These are phyloP conservation scores for Rhinogobio ventralis DNA, from an alignment of 2,797 vertebrate genomes.

Conservation along the genomic window DNA sequence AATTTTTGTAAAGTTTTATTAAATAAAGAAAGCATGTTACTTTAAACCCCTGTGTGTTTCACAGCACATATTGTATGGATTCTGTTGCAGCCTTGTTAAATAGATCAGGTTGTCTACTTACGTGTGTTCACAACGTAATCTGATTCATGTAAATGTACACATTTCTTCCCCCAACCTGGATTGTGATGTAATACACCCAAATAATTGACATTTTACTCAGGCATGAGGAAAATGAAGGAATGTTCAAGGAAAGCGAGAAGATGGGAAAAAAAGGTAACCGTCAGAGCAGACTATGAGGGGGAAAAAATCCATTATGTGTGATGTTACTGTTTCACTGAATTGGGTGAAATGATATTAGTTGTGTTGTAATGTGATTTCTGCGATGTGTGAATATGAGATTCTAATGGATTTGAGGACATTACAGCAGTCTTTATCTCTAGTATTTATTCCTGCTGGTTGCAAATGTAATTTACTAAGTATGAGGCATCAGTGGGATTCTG, in stretches of 20 bases:
- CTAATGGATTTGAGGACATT: slow-evolving; percentile 84
- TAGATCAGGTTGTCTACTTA: slow-evolving; percentile 1
- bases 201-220: slow-evolving; percentile 3
- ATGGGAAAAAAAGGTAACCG: slow-evolving; percentile 26
- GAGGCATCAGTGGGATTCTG: slow-evolving; percentile 67
- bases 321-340: slow-evolving; percentile 77
- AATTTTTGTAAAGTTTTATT: not conserved
- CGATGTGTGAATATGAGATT: slow-evolving; percentile 85
- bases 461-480: slow-evolving; percentile 84
- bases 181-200: slow-evolving; percentile 34
- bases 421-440: slow-evolving; percentile 81
- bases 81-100: not conserved
- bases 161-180: not conserved
- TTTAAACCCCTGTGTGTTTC: not conserved
- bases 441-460: slow-evolving; percentile 82
- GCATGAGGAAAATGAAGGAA: slow-evolving; percentile 38
- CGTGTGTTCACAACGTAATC: slow-evolving; percentile 14
- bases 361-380: slow-evolving; percentile 82
- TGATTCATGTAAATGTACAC: not conserved
- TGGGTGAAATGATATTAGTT: slow-evolving; percentile 80
- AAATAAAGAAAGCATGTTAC: not conserved
- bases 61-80: not conserved
- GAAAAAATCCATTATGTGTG: slow-evolving; percentile 82
- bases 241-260: slow-evolving; percentile 39
- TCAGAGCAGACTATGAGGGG: slow-evolving; percentile 28